Evolutionary conservation across 2,888 invertebrate species (phyloP).

Genomic region (Leucoptera coffeella): DNA sequence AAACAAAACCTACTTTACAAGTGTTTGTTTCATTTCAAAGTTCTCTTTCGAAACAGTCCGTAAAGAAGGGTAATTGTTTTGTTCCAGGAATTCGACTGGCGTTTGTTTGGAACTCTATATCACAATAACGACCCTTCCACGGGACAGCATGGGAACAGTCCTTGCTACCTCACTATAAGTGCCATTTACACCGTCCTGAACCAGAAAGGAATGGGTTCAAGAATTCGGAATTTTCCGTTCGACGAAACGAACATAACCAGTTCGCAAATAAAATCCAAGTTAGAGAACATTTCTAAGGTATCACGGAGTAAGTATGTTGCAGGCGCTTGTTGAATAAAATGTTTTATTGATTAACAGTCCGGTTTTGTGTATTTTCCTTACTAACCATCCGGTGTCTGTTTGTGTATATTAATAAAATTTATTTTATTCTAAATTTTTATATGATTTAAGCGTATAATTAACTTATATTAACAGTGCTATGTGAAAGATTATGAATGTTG

Average conservation of each 20-base stretch:
- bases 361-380: too few species aligned
- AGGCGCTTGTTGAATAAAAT: too few species aligned
- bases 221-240: slow-evolving; percentile 53
- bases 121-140: slow-evolving; percentile 60
- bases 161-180: slow-evolving; percentile 70
- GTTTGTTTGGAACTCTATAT: slow-evolving; percentile 62
- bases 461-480: too few species aligned
- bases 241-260: slow-evolving; percentile 55
- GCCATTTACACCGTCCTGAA: slow-evolving; percentile 54
- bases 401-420: slow-evolving; percentile 4
- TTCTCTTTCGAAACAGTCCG: too few species aligned
- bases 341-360: too few species aligned
- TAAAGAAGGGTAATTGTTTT: too few species aligned
- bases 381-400: slow-evolving; percentile 2
- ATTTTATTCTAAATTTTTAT: neutral
- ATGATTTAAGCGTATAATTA: too few species aligned
- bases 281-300: slow-evolving; percentile 54
- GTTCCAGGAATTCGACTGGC: slow-evolving; percentile 64
- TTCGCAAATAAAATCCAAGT: slow-evolving; percentile 50
- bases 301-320: slow-evolving; percentile 63
- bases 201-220: slow-evolving; percentile 37
- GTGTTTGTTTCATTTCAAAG: too few species aligned
- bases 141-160: slow-evolving; percentile 65
- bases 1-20: too few species aligned
- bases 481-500: too few species aligned